phyloP scores from a whole-genome alignment of 2,888 invertebrate genomes.

The Pammene aurita region DNA sequence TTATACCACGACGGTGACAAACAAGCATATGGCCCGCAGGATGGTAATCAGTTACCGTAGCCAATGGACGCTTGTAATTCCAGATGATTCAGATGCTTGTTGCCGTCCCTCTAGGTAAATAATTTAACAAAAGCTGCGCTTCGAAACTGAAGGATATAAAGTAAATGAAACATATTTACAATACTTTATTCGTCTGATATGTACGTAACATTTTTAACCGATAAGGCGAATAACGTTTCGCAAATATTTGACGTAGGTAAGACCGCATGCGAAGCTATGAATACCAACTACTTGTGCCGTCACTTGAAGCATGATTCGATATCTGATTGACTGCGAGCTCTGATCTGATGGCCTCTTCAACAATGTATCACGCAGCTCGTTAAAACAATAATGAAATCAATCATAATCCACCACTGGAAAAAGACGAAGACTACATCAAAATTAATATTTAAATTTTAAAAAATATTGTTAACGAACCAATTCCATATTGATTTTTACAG shows the following conservation, averaged over 20 bases:
- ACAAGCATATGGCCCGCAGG: too few relatives aligned
- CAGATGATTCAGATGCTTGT: too few relatives aligned
- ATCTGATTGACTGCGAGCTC: conserved; percentile 44
- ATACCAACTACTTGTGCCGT: conserved; percentile 37
- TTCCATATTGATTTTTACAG: background rate
- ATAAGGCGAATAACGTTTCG: conserved; percentile 39
- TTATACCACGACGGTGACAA: too few relatives aligned
- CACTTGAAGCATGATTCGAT: conserved; percentile 39
- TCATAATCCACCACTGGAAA: background rate
- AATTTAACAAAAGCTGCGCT: too few relatives aligned
- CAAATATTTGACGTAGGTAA: conserved; percentile 45
- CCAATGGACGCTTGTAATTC: too few relatives aligned
- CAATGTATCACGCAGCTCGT: conserved; percentile 11
- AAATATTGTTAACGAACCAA: background rate
- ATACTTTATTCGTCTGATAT: background rate
- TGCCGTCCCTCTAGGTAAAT: too few relatives aligned
- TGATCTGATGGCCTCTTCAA: conserved; percentile 24
- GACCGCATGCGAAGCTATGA: conserved; percentile 21
- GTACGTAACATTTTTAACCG: conserved; percentile 23
- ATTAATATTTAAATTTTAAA: background rate
- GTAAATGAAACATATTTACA: background rate
- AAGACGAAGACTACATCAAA: background rate
- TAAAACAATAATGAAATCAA: conserved; percentile 9
- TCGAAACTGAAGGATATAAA: background rate
- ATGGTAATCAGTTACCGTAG: too few relatives aligned